Evolutionary conservation across 2,113 vertebrate species (phyloP).

Genomic region (Galeopterus variegatus): DNA sequence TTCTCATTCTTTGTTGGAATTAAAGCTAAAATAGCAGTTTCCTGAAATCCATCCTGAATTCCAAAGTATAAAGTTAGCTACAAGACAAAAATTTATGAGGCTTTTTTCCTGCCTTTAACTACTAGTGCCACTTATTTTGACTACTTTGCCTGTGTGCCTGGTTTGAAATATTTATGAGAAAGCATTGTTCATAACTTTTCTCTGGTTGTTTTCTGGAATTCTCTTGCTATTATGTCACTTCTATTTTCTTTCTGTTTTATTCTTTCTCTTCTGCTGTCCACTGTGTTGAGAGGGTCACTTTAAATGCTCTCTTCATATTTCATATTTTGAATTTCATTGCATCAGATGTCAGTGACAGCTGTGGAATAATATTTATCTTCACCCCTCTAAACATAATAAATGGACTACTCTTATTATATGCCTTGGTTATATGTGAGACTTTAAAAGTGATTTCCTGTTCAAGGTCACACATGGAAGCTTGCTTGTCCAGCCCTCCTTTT

Average conservation of each 20-base stretch:
- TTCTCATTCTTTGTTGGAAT: background rate
- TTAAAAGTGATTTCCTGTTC: background rate
- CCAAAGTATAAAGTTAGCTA: background rate
- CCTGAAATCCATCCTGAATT: background rate
- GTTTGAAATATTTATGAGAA: background rate
- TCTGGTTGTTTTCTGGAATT: background rate
- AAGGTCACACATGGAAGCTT: background rate
- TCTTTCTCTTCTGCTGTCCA: background rate
- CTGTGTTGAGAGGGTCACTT: background rate
- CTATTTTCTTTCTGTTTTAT: background rate
- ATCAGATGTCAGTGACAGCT: background rate
- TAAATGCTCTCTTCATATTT: background rate
- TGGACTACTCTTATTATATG: background rate
- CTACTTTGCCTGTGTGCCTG: background rate
- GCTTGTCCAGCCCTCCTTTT: background rate
- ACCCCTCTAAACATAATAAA: background rate
- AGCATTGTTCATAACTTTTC: background rate
- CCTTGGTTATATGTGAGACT: background rate
- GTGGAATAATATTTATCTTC: background rate
- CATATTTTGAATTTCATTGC: background rate
- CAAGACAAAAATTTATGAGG: background rate
- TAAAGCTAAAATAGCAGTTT: background rate
- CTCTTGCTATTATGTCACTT: background rate
- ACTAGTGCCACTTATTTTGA: background rate
- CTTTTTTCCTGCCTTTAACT: background rate